Evolutionary conservation across 2,888 invertebrate species (phyloP).

Genomic region (Drosophila vallismaia): DNA sequence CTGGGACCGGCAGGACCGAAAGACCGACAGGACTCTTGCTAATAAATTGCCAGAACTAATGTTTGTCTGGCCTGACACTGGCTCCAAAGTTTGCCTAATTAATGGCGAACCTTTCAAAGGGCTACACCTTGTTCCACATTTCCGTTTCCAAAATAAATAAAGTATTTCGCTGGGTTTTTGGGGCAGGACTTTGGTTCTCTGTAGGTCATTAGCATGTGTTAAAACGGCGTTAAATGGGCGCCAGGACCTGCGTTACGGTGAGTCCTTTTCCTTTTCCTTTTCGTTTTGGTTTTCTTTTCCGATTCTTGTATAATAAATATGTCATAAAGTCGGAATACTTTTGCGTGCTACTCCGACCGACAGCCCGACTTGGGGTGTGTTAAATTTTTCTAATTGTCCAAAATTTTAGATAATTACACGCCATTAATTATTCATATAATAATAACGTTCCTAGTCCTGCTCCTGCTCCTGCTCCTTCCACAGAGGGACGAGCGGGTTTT

Average conservation of each 20-base stretch:
- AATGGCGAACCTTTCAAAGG: slow-evolving; percentile 76
- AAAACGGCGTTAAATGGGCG: slow-evolving; percentile 78
- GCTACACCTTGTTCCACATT: slow-evolving; percentile 70
- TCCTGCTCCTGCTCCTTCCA: slow-evolving; percentile 8
- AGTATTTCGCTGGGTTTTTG: slow-evolving; percentile 27
- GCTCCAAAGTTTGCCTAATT: slow-evolving; percentile 65
- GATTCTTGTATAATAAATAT: slow-evolving; percentile 69
- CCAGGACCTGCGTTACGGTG: slow-evolving; percentile 39
- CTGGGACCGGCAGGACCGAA: slow-evolving; percentile 10
- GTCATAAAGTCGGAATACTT: slow-evolving; percentile 63
- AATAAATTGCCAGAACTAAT: slow-evolving; percentile 75
- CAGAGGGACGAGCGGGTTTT: slow-evolving; percentile 30
- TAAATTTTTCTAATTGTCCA: slow-evolving; percentile 81
- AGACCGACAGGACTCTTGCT: slow-evolving; percentile 20
- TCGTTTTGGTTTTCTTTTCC: slow-evolving; percentile 2
- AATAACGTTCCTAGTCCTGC: slow-evolving; percentile 44
- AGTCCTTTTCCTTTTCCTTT: slow-evolving; percentile 9
- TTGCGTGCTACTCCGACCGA: slow-evolving; percentile 9
- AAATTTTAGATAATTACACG: slow-evolving; percentile 82
- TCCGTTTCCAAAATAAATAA: slow-evolving; percentile 20
- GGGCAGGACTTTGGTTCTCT: slow-evolving; percentile 9
- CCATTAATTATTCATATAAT: slow-evolving; percentile 82
- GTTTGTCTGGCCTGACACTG: slow-evolving; percentile 70
- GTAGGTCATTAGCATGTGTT: slow-evolving; percentile 74
- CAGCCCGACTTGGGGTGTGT: slow-evolving; percentile 47